phyloP scores from a whole-genome alignment of 2,888 invertebrate genomes.

The Xiphydria camelus region DNA sequence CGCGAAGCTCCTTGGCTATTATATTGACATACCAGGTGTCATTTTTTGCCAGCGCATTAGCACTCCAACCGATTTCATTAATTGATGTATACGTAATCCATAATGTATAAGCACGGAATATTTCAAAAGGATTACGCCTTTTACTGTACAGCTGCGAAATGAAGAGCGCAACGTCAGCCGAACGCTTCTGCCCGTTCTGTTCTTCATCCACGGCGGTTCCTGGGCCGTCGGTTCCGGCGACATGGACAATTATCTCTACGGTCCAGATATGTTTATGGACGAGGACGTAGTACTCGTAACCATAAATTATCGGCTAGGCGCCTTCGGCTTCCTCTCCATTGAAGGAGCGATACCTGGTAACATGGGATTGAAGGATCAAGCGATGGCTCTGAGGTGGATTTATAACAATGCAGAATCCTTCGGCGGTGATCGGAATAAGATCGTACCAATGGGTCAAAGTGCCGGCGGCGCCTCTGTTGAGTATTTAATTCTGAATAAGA shows the following conservation, averaged over 20 bases:
- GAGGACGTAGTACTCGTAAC: slow-evolving; percentile 12
- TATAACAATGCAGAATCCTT: slow-evolving; percentile 8
- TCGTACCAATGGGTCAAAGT: slow-evolving; percentile 13
- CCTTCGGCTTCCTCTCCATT: slow-evolving; percentile 11
- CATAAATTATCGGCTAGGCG: slow-evolving; percentile 16
- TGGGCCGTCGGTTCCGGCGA: slow-evolving; percentile 14
- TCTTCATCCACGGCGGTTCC: slow-evolving; percentile 15
- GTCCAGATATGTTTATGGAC: slow-evolving; percentile 13
- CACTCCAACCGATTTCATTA: no score
- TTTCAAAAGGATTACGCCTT: no score
- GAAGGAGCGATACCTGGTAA: slow-evolving; percentile 8
- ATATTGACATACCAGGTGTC: no score
- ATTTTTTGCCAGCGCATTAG: no score
- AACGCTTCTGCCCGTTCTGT: slow-evolving; percentile 8
- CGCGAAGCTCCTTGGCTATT: no score
- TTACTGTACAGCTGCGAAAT: no score
- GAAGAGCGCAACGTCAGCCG: no score
- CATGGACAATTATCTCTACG: slow-evolving; percentile 16
- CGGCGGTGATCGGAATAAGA: slow-evolving; percentile 12
- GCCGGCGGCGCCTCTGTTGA: slow-evolving; percentile 13
- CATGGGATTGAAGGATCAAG: slow-evolving; percentile 15
- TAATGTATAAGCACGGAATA: no score
- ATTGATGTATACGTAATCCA: no score
- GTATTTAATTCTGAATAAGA: slow-evolving; percentile 6
- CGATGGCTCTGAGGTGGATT: slow-evolving; percentile 12